phyloP scores from a whole-genome alignment of 2,113 vertebrate genomes.

The Cyanoliseus patagonus region DNA sequence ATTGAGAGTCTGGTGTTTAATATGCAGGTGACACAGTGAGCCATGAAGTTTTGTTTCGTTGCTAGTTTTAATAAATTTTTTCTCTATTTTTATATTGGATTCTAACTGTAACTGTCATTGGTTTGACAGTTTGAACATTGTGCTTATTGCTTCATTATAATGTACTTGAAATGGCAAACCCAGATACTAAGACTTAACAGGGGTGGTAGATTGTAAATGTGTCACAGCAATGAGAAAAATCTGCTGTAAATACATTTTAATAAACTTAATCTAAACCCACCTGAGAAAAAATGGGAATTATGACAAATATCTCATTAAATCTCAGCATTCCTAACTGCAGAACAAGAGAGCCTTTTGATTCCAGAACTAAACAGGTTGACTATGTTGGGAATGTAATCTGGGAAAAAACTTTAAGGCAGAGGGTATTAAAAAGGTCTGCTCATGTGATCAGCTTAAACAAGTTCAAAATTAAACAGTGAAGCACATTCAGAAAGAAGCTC shows the following conservation, averaged over 20 bases:
- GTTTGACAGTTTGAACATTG: not conserved
- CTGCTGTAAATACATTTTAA: not conserved
- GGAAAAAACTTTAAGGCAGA: constrained; percentile 39
- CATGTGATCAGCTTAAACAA: constrained; percentile 45
- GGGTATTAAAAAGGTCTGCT: not conserved
- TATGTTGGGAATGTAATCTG: constrained; percentile 13
- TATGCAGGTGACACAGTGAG: not conserved
- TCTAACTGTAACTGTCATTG: not conserved
- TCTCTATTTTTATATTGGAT: not conserved
- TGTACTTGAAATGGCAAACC: not conserved
- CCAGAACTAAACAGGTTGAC: not conserved
- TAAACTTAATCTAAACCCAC: constrained; percentile 22
- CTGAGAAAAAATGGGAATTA: constrained; percentile 29
- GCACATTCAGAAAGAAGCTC: not conserved
- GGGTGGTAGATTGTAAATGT: not conserved
- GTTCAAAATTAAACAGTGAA: constrained; percentile 8
- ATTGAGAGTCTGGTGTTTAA: not conserved
- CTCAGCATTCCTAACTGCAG: not conserved
- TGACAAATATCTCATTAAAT: not conserved
- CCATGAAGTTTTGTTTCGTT: not conserved
- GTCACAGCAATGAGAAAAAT: constrained; percentile 3
- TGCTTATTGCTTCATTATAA: not conserved
- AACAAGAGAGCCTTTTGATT: constrained; percentile 60
- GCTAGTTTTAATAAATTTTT: not conserved
- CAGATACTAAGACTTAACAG: not conserved